Base-by-base conservation (phyloP, 2,888 invertebrate genomes). In the Caenorhabditis angaria region DNA sequence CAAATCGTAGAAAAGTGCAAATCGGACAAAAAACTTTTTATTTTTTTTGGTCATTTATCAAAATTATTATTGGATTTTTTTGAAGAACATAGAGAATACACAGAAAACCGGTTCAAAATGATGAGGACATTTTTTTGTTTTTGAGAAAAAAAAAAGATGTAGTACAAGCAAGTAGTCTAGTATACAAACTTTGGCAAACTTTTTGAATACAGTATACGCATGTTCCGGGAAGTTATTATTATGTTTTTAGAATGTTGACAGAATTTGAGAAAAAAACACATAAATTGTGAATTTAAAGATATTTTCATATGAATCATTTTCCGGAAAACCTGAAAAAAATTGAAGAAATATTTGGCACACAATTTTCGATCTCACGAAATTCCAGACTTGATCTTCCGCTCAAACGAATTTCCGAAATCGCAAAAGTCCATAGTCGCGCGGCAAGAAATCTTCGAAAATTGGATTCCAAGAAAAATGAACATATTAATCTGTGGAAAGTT, bases 401-500 rank as follows among this genome's bases (percentile, higher is more conserved):
- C 1, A 70, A 70, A 58, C 28, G 61, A 27, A 53, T 70, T 20
- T 55, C 53, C 1, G 70, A 70, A 65, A 70, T 70, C 28, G 61
- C 64, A 57, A 70, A 70, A 65, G 56, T 70, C 51, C 70, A 70
- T 28, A 35, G 27, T n/a, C 56, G 70, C 28, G 58, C 61, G 29
- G 70, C 61, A 20, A 20, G 48, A 32, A 70, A 70, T 32, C 24
- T 70, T 47, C 47, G 56, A 58, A 65, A 65, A 35, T 50, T 70
- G 58, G 70, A 70, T 61, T 54, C 65, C 5, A 70, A 70, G 50
- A 70, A 65, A 41, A 70, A 70, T 53, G 70, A 70, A 20, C 65
- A 65, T 18, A 27, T 70, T 32, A 70, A 70, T 56, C 25, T 70
- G 22, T 70, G 70, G 70, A 70, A 70, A 53, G 14, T 70, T 41